These are phyloP conservation scores for Trichopoda pennipes DNA, from an alignment of 2,888 invertebrate species.

Conservation along the genomic window DNA sequence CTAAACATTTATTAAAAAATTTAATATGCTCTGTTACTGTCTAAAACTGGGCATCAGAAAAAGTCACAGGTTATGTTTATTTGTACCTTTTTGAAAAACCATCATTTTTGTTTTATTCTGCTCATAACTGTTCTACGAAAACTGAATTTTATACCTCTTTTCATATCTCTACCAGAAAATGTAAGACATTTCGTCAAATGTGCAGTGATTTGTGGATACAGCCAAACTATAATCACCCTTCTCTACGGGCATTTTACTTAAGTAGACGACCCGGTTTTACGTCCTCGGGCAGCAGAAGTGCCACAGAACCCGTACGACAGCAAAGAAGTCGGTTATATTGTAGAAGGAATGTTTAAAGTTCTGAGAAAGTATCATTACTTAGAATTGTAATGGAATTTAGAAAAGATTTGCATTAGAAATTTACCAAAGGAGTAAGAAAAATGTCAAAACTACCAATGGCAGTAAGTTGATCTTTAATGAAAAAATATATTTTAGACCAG, in stretches of 20 bases:
- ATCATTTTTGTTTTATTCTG: background rate
- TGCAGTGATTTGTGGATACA: constrained; percentile 84
- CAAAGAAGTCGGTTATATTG: constrained; percentile 82
- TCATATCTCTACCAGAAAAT: constrained; percentile 19
- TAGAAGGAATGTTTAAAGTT: constrained; percentile 83
- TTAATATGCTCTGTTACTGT: background rate
- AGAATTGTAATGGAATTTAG: constrained; percentile 85
- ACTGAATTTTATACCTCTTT: constrained; percentile 49
- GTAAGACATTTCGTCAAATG: constrained; percentile 79
- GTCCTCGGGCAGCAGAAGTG: constrained; percentile 83
- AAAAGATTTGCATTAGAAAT: constrained; percentile 80
- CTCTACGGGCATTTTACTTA: constrained; percentile 88
- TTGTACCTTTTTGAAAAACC: constrained; percentile 9
- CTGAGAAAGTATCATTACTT: constrained; percentile 83
- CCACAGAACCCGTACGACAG: constrained; percentile 82
- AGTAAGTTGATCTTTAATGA: constrained; percentile 77
- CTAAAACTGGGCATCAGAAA: background rate
- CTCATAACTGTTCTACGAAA: constrained; percentile 44
- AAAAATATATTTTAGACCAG: too few relatives aligned
- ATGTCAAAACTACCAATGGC: constrained; percentile 84
- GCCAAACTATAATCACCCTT: constrained; percentile 81
- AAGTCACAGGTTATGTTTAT: constrained; percentile 34
- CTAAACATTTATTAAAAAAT: background rate
- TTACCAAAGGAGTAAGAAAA: constrained; percentile 80
- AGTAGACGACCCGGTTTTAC: constrained; percentile 88